Evolutionary conservation across 2,113 vertebrate species (phyloP).

Genomic region (Anas platyrhynchos): DNA sequence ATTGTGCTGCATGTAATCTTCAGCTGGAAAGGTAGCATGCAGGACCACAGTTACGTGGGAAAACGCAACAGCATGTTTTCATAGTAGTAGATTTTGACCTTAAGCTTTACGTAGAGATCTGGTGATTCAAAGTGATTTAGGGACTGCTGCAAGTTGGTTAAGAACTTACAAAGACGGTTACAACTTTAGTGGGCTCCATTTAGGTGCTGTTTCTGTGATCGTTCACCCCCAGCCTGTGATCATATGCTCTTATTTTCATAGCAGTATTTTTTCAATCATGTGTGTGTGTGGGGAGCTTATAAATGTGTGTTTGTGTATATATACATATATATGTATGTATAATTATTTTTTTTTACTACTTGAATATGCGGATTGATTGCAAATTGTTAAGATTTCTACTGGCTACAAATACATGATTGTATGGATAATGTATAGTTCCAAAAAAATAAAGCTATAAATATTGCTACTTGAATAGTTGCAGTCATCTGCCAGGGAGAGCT

Average conservation of each 20-base stretch:
- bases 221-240: background rate
- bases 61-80: background rate
- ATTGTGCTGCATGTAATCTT: background rate
- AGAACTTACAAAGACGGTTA: background rate
- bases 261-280: background rate
- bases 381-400: background rate
- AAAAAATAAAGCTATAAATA: background rate
- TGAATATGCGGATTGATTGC: background rate
- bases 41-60: background rate
- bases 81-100: background rate
- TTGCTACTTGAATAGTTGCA: background rate
- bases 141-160: background rate
- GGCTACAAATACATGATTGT: background rate
- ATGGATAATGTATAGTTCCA: background rate
- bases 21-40: background rate
- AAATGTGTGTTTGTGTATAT: background rate
- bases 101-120: background rate
- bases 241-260: background rate
- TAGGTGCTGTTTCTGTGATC: background rate
- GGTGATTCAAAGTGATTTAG: background rate
- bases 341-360: background rate
- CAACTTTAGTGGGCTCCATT: background rate
- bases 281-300: background rate
- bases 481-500: background rate
- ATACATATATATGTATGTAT: background rate